Evolutionary conservation across 2,113 vertebrate species (phyloP).

Genomic region (Mustelus asterias): DNA sequence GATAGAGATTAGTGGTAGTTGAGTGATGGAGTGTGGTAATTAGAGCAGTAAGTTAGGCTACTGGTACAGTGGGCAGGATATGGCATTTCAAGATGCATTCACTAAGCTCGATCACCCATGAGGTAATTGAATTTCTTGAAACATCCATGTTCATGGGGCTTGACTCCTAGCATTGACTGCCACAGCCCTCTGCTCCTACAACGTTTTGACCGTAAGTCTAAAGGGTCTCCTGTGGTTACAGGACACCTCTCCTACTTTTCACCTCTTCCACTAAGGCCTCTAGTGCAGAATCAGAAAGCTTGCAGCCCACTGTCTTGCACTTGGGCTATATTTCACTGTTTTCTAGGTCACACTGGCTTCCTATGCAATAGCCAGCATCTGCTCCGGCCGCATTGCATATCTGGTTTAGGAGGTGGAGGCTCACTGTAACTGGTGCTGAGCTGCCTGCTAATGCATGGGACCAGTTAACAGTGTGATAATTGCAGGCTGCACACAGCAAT

Average conservation of each 20-base stretch:
- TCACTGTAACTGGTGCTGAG: not conserved
- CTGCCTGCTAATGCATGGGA: not conserved
- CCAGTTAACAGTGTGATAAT: not conserved
- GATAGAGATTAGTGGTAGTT: not conserved
- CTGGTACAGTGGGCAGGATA: not conserved
- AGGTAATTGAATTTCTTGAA: too few relatives aligned
- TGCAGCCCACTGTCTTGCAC: not conserved
- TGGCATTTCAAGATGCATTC: not conserved
- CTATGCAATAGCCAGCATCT: not conserved
- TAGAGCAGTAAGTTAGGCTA: not conserved
- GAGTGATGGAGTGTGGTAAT: not conserved
- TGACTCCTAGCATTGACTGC: too few relatives aligned
- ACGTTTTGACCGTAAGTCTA: not conserved
- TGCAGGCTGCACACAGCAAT: not conserved
- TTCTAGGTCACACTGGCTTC: not conserved
- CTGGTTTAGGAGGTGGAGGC: not conserved
- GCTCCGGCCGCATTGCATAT: not conserved
- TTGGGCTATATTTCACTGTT: not conserved
- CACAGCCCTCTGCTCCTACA: not conserved
- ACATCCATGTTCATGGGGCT: too few relatives aligned
- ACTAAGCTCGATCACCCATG: not conserved
- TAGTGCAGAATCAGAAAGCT: not conserved
- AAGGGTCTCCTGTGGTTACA: not conserved
- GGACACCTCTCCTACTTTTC: not conserved
- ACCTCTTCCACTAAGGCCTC: not conserved